Evolutionary conservation across 2,888 invertebrate genomes (phyloP).

Genomic region (Peribatodes rhomboidaria): DNA sequence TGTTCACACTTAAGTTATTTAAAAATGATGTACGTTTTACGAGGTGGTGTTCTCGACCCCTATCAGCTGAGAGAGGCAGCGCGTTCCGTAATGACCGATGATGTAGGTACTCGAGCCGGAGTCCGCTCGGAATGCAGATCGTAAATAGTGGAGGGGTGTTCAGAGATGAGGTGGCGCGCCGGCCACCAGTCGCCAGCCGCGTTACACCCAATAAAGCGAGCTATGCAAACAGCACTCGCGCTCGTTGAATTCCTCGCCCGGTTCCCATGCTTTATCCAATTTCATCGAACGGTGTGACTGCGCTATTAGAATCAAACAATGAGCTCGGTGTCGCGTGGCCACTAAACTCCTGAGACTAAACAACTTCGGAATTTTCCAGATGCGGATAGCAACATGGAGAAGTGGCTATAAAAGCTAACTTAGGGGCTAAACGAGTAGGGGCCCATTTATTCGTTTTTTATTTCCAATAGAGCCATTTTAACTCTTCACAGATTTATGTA

Average conservation of each 20-base stretch:
- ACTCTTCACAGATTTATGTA: neutral
- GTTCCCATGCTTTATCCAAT: conserved; percentile 86
- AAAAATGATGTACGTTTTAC: conserved; percentile 38
- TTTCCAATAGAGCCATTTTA: conserved; percentile 17
- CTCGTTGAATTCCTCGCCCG: conserved; percentile 76
- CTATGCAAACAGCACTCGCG: conserved; percentile 81
- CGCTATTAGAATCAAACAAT: conserved; percentile 79
- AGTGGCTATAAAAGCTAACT: conserved; percentile 30
- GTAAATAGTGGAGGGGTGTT: conserved; percentile 60
- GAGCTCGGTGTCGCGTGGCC: conserved; percentile 74
- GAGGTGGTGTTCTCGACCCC: conserved; percentile 32
- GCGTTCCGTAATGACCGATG: conserved; percentile 22
- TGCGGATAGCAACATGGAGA: conserved; percentile 58
- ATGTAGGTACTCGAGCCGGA: conserved; percentile 1
- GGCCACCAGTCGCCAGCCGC: conserved; percentile 64
- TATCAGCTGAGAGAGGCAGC: conserved; percentile 30
- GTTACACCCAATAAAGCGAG: conserved; percentile 84
- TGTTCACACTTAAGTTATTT: conserved; percentile 45
- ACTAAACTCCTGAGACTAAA: conserved; percentile 69
- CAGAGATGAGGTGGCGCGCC: conserved; percentile 62
- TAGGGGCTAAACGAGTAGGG: conserved; percentile 13
- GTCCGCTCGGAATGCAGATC: conserved; percentile 24
- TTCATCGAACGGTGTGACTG: conserved; percentile 78
- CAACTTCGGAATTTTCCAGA: conserved; percentile 70
- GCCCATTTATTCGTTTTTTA: conserved; percentile 15